These are phyloP conservation scores for Caenorhabditis macrosperma DNA, from an alignment of 2,888 invertebrate species.

Conservation along the genomic window DNA sequence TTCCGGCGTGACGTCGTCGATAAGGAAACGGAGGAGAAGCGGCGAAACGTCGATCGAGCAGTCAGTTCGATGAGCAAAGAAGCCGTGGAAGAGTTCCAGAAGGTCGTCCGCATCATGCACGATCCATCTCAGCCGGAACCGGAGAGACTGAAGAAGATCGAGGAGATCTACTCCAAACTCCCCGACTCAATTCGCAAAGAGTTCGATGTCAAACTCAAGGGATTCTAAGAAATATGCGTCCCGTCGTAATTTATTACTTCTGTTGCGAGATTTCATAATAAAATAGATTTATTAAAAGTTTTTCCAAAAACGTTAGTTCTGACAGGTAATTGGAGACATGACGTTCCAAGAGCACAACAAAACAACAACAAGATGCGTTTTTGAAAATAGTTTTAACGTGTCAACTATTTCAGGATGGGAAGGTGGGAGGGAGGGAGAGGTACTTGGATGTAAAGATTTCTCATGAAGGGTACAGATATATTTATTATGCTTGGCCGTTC, in stretches of 20 bases:
- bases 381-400: conserved; percentile 45
- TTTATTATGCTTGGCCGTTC: conserved; percentile 36
- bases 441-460: conserved; percentile 33
- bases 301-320: conserved; percentile 36
- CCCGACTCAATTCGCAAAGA: conserved; percentile 64
- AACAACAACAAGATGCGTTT: conserved; percentile 46
- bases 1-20: conserved; percentile 38
- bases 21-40: conserved; percentile 45
- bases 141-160: conserved; percentile 64
- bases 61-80: conserved; percentile 67
- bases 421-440: conserved; percentile 11
- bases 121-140: conserved; percentile 56
- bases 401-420: conserved; percentile 45
- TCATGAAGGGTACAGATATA: conserved; percentile 46
- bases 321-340: not conserved
- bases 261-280: conserved; percentile 1
- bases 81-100: conserved; percentile 69
- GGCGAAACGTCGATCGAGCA: conserved; percentile 60
- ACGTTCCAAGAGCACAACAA: conserved; percentile 6
- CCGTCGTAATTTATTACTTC: conserved; percentile 21
- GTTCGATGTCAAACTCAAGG: conserved; percentile 67
- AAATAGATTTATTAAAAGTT: conserved; percentile 40
- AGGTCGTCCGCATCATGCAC: conserved; percentile 70
- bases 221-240: conserved; percentile 22
- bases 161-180: conserved; percentile 64